A percentile compares a stretch with the other conserved stretches of the same genome.
Conservation (phyloP, 2,888 invertebrate genomes). For the Amphipoea oculea region DNA sequence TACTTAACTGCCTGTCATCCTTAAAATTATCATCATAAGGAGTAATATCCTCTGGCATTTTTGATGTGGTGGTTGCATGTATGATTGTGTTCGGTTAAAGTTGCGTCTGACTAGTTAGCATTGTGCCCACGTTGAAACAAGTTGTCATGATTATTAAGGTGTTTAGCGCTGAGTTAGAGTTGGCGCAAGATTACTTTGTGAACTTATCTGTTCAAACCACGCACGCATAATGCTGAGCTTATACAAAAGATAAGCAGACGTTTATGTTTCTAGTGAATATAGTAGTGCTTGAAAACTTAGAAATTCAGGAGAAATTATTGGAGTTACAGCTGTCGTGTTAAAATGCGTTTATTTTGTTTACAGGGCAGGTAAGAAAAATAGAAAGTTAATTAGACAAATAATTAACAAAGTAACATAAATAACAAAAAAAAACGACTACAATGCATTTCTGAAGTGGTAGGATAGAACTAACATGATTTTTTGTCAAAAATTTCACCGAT, state of each 20-base stretch:
- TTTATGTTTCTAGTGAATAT: background rate
- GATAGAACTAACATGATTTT: no score
- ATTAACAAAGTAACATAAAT: no score
- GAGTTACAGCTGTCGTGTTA: background rate
- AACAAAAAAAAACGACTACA: no score
- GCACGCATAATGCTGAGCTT: conserved; percentile 43
- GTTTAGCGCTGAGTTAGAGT: conserved; percentile 80
- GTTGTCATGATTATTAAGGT: conserved; percentile 89
- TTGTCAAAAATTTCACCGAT: no score
- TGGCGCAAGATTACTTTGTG: conserved; percentile 68
- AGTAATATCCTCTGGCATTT: conserved; percentile 36
- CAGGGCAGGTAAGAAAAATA: background rate
- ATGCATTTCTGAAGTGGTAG: no score
- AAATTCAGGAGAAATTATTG: background rate
- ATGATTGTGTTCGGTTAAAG: conserved; percentile 75
- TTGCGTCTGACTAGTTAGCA: conserved; percentile 87
- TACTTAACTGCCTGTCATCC: conserved; percentile 37
- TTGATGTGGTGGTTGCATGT: conserved; percentile 61
- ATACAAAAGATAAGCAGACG: conserved; percentile 24
- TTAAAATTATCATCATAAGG: conserved; percentile 63
- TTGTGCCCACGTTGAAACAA: conserved; percentile 87
- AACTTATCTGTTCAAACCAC: conserved; percentile 60
- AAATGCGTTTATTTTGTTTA: background rate
- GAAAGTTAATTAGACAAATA: no score
- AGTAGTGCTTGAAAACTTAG: background rate